A percentile compares a stretch with the other conserved stretches of the same genome.
Conservation (phyloP, 2,113 vertebrate genomes). For the Thalassarche chlororhynchos region DNA sequence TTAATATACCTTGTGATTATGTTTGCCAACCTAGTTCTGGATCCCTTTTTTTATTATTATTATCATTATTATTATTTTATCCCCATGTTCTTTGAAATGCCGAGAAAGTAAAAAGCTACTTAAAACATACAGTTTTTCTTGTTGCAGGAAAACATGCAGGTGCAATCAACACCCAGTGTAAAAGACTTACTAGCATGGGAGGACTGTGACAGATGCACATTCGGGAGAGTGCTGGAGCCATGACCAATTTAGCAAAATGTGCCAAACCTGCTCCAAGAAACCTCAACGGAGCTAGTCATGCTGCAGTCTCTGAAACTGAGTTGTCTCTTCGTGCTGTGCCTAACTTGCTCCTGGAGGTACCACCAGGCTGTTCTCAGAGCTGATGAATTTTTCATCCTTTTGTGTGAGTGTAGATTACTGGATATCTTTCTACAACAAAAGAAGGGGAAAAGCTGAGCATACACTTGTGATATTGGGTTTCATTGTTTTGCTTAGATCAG, state of each 20-base stretch:
- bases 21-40: slow-evolving; percentile 11
- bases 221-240: not conserved
- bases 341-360: not conserved
- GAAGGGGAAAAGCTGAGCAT: not conserved
- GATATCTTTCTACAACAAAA: not conserved
- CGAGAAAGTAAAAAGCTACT: not conserved
- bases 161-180: not conserved
- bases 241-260: not conserved
- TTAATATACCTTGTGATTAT: slow-evolving; percentile 24
- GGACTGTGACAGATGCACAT: not conserved
- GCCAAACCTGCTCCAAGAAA: not conserved
- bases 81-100: not conserved
- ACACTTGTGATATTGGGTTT: not conserved
- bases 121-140: not conserved
- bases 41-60: not conserved
- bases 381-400: not conserved
- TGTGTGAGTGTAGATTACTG: not conserved
- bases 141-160: not conserved
- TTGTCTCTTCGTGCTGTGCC: not conserved
- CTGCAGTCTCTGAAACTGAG: not conserved
- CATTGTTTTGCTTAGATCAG: not conserved
- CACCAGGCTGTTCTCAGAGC: not conserved
- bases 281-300: not conserved
- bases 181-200: not conserved
- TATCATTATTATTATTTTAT: not conserved